These are phyloP conservation scores for Macrobrachium rosenbergii DNA, from an alignment of 1,140 invertebrate genomes.

Conservation along the genomic window DNA sequence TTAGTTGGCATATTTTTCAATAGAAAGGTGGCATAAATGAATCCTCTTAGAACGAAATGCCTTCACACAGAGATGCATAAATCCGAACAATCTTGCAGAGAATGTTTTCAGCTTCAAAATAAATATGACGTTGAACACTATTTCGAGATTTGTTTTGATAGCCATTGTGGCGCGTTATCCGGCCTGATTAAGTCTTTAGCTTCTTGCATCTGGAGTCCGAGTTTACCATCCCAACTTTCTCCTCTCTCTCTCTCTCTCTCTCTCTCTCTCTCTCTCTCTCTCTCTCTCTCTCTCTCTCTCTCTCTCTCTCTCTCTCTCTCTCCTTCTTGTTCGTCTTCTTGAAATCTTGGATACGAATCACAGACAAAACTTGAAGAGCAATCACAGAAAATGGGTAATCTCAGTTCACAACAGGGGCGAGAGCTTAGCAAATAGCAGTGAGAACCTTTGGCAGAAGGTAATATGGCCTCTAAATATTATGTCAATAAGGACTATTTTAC, in stretches of 20 bases:
- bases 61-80: too few relatives aligned
- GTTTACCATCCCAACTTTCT: neutral
- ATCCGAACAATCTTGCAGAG: too few relatives aligned
- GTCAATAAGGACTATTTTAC: conserved; percentile 48
- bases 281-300: neutral
- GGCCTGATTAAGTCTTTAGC: too few relatives aligned
- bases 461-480: conserved; percentile 50
- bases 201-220: too few relatives aligned
- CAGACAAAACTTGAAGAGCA: conserved; percentile 56
- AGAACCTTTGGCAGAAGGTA: conserved; percentile 45
- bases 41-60: neutral
- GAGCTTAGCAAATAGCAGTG: conserved; percentile 54
- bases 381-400: conserved; percentile 61
- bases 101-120: too few relatives aligned
- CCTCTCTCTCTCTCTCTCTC: neutral
- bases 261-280: conserved; percentile 1
- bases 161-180: too few relatives aligned
- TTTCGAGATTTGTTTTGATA: too few relatives aligned
- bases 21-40: neutral
- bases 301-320: neutral
- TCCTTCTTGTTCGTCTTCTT: conserved; percentile 21
- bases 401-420: conserved; percentile 55
- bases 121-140: too few relatives aligned
- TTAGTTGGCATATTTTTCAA: neutral
- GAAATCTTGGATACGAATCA: conserved; percentile 34